Percentiles rank a stretch among this genome's conserved stretches.
phyloP scores from a whole-genome alignment of 2,113 vertebrate genomes.

The Plecotus auritus region DNA sequence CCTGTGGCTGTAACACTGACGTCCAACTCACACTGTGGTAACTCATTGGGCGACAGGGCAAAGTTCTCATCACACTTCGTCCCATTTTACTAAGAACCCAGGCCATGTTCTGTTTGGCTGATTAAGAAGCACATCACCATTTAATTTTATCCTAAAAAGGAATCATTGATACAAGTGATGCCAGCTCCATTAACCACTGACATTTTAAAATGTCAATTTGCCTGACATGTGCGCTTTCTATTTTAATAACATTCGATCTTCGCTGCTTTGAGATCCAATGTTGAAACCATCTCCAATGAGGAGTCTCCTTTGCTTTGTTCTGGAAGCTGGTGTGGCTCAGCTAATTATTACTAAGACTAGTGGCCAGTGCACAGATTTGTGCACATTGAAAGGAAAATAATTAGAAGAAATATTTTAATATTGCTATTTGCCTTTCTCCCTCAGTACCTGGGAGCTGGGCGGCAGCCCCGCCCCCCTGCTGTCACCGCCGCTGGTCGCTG shows the following conservation, averaged over 20 bases:
- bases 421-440: too few relatives aligned
- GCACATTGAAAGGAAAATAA: too few relatives aligned
- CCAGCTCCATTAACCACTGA: slow-evolving; percentile 11
- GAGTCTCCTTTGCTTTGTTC: neutral
- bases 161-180: slow-evolving; percentile 2
- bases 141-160: slow-evolving; percentile 26
- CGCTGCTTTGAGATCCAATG: neutral
- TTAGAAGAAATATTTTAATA: too few relatives aligned
- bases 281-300: neutral
- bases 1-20: neutral
- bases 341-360: neutral
- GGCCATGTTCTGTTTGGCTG: neutral
- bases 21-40: neutral
- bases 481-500: too few relatives aligned
- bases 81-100: neutral
- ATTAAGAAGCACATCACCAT: neutral
- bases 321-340: neutral
- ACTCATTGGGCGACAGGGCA: neutral
- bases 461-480: too few relatives aligned
- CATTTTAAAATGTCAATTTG: slow-evolving; percentile 56
- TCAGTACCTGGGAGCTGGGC: too few relatives aligned
- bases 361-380: too few relatives aligned
- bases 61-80: neutral
- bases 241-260: slow-evolving; percentile 38
- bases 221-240: slow-evolving; percentile 9